Evolutionary conservation across 2,888 invertebrate genomes (phyloP).

Genomic region (Eubasilissa splendida): DNA sequence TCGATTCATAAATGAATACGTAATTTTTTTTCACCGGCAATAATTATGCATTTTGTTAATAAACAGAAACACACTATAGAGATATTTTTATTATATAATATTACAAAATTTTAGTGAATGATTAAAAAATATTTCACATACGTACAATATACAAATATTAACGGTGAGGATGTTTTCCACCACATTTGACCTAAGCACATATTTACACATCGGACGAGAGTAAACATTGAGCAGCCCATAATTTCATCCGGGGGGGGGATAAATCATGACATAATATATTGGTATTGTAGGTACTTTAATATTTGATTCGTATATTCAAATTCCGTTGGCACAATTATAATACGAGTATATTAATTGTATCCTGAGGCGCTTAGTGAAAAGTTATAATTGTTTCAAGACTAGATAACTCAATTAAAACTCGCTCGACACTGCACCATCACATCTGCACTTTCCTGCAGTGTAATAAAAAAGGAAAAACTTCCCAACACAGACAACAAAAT

Average conservation of each 20-base stretch:
- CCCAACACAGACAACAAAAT: background rate
- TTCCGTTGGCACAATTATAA: too few species aligned
- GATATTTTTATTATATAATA: too few species aligned
- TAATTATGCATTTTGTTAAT: too few species aligned
- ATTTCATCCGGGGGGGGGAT: too few species aligned
- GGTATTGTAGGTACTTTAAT: background rate
- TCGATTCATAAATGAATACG: too few species aligned
- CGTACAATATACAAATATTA: too few species aligned
- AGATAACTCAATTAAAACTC: conserved; percentile 58
- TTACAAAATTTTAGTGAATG: too few species aligned
- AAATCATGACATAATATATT: too few species aligned
- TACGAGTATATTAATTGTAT: conserved; percentile 17
- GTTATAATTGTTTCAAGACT: conserved; percentile 55
- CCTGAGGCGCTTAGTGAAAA: conserved; percentile 39
- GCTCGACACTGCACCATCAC: conserved; percentile 39
- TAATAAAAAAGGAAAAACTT: conserved; percentile 29
- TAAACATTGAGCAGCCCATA: background rate
- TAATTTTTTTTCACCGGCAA: too few species aligned
- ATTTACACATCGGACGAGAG: conserved; percentile 1
- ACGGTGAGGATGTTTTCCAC: background rate
- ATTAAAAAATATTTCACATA: too few species aligned
- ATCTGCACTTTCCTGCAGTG: conserved; percentile 48
- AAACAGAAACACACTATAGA: too few species aligned
- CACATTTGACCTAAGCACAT: background rate
- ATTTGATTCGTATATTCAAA: background rate